Evolutionary conservation across 2,113 vertebrate species (phyloP).

Genomic region (Electrona antarctica): DNA sequence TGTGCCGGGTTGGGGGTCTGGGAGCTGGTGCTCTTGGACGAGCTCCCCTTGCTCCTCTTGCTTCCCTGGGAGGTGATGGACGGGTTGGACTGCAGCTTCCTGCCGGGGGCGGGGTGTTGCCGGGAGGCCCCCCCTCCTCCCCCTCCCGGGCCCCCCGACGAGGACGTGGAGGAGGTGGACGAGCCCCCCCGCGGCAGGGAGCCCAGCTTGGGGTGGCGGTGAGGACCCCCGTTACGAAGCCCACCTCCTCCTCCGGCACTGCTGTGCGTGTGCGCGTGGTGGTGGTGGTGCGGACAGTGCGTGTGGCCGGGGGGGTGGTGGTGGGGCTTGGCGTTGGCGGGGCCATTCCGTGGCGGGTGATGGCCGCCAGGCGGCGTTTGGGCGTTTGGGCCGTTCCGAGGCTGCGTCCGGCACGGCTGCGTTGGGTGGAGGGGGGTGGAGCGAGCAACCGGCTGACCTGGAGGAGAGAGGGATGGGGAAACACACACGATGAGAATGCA

Average conservation of each 20-base stretch:
- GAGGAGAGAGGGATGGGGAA: slow-evolving; percentile 7
- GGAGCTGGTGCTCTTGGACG: slow-evolving; percentile 84
- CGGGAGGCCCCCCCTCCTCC: slow-evolving; percentile 1
- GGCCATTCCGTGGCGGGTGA: slow-evolving; percentile 76
- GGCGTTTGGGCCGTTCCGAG: slow-evolving; percentile 2
- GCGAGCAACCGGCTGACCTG: slow-evolving; percentile 78
- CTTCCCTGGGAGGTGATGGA: slow-evolving; percentile 93
- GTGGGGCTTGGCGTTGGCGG: slow-evolving; percentile 49
- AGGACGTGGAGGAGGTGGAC: slow-evolving; percentile 74
- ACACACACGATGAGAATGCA: neutral
- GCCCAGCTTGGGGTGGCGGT: slow-evolving; percentile 68
- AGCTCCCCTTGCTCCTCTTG: slow-evolving; percentile 91
- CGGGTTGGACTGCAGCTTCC: slow-evolving; percentile 87
- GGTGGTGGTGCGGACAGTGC: too few species aligned
- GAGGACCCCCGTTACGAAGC: slow-evolving; percentile 66
- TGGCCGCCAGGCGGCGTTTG: slow-evolving; percentile 48
- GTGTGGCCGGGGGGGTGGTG: too few species aligned
- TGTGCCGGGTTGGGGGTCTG: slow-evolving; percentile 92
- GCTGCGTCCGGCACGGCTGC: slow-evolving; percentile 64
- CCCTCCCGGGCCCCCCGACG: slow-evolving; percentile 59
- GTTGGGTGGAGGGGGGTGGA: slow-evolving; percentile 62
- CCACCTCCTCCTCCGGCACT: slow-evolving; percentile 61
- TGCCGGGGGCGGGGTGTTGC: slow-evolving; percentile 52
- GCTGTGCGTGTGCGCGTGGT: slow-evolving; percentile 55
- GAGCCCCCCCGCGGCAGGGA: slow-evolving; percentile 72